These are phyloP conservation scores for Hippocampus kuda DNA, from an alignment of 2,797 vertebrate genomes.

Conservation along the genomic window DNA sequence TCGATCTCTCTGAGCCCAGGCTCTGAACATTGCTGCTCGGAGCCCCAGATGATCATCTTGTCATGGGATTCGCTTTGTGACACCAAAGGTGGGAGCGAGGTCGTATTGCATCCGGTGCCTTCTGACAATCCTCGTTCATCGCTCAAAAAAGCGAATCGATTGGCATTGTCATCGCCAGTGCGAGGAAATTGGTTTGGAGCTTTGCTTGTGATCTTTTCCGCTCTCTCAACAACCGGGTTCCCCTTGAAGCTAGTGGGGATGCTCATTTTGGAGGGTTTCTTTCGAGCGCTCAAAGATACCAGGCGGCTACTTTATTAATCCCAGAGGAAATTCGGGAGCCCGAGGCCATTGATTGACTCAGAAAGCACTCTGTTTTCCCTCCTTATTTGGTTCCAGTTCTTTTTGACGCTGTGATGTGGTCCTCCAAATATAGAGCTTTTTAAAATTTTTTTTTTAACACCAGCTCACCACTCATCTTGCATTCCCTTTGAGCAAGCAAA, in stretches of 20 bases:
- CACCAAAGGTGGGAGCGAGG: slow-evolving; percentile 57
- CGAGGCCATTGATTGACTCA: slow-evolving; percentile 55
- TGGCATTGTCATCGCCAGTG: slow-evolving; percentile 82
- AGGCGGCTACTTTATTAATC: not conserved
- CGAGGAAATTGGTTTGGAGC: slow-evolving; percentile 48
- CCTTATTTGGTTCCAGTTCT: slow-evolving; percentile 14
- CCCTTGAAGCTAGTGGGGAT: slow-evolving; percentile 50
- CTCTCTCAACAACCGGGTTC: slow-evolving; percentile 60
- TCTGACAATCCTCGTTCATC: slow-evolving; percentile 43
- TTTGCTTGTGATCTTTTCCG: slow-evolving; percentile 75
- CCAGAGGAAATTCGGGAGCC: slow-evolving; percentile 7
- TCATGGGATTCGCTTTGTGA: slow-evolving; percentile 68
- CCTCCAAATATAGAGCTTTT: slow-evolving; percentile 48
- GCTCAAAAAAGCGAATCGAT: slow-evolving; percentile 61
- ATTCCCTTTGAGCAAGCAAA: slow-evolving; percentile 15
- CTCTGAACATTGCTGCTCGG: slow-evolving; percentile 62
- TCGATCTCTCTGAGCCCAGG: slow-evolving; percentile 62
- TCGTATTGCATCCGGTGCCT: slow-evolving; percentile 50
- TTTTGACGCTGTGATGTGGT: slow-evolving; percentile 1
- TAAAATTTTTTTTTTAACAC: slow-evolving; percentile 10
- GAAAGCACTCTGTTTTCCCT: slow-evolving; percentile 13
- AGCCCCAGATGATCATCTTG: slow-evolving; percentile 67
- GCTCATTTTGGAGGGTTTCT: slow-evolving; percentile 56
- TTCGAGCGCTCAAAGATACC: slow-evolving; percentile 41
- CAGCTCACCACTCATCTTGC: slow-evolving; percentile 15